A percentile compares a stretch with the other conserved stretches of the same genome.
Conservation (phyloP, 2,113 vertebrate species). For the Coracopsis vasa region DNA sequence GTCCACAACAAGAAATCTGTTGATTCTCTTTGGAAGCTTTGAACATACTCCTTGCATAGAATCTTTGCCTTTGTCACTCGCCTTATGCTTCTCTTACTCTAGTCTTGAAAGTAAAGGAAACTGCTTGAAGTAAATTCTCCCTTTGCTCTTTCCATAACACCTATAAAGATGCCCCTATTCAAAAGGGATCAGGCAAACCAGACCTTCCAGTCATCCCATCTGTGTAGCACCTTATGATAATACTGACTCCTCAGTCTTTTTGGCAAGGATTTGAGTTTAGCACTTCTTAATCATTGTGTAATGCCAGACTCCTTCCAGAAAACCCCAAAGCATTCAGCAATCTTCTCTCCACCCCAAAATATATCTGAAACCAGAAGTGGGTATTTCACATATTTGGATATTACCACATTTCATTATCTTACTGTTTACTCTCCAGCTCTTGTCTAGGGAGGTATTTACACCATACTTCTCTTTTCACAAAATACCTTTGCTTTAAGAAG, state of each 20-base stretch:
- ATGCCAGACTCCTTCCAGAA: background rate
- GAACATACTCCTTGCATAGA: rapidly evolving
- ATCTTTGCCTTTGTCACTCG: background rate
- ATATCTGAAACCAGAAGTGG: background rate
- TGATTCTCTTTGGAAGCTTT: background rate
- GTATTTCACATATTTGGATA: background rate
- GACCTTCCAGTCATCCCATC: background rate
- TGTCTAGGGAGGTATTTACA: background rate
- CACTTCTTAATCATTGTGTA: background rate
- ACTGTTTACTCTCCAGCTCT: background rate
- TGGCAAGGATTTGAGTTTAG: background rate
- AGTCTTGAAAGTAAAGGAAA: background rate
- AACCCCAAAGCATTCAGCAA: background rate
- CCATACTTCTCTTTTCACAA: background rate
- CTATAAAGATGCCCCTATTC: background rate
- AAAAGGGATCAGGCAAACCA: background rate
- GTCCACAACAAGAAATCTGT: background rate
- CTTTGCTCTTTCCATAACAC: background rate
- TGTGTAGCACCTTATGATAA: background rate
- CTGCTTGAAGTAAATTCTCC: background rate
- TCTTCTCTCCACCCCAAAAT: background rate
- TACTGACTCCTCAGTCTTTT: background rate
- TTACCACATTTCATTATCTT: background rate
- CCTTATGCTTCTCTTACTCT: background rate
- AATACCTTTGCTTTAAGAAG: background rate